A percentile compares a stretch with the other conserved stretches of the same genome.
These are phyloP conservation scores for Lagopus leucura DNA, from an alignment of 2,113 vertebrate genomes.

Conservation along the genomic window DNA sequence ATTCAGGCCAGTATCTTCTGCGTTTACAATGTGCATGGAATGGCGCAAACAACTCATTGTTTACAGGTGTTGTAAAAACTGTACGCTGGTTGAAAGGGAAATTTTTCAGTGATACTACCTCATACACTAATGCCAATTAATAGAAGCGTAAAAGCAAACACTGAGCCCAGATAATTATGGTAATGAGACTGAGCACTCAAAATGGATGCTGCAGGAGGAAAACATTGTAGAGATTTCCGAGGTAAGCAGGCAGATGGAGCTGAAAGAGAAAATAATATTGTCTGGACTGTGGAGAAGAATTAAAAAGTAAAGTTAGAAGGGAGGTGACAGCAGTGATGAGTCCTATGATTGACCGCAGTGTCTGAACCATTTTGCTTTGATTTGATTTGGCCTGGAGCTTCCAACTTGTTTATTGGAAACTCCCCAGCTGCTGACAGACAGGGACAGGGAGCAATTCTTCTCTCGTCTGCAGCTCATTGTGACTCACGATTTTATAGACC, in stretches of 20 bases:
- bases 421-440: neutral
- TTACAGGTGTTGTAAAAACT: neutral
- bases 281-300: neutral
- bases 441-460: neutral
- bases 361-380: neutral
- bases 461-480: neutral
- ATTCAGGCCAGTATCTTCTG: neutral
- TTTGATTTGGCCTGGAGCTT: neutral
- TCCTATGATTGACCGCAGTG: neutral
- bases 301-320: neutral
- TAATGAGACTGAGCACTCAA: neutral
- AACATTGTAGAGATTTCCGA: neutral
- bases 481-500: neutral
- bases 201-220: neutral
- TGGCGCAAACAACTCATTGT: neutral
- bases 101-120: neutral
- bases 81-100: neutral
- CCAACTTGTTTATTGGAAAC: neutral
- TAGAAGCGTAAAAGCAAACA: neutral
- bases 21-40: rapidly evolving
- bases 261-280: neutral
- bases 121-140: no score
- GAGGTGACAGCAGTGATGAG: neutral
- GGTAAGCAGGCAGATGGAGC: neutral
- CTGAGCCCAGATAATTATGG: neutral